Conservation (phyloP, 2,113 vertebrate genomes). For the Desmodus rotundus region DNA sequence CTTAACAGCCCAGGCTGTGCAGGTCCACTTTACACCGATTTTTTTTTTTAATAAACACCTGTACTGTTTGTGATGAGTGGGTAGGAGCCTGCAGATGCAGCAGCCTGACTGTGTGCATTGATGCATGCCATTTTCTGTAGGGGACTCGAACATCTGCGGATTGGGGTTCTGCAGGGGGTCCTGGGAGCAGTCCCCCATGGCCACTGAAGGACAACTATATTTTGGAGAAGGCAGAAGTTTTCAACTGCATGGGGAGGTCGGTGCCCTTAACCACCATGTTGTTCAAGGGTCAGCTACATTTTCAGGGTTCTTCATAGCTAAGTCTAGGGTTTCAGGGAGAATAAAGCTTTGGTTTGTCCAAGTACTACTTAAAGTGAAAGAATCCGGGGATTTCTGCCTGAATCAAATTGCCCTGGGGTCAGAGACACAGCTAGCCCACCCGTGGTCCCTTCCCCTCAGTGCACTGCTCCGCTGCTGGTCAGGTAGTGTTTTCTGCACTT, state of each 20-base stretch:
- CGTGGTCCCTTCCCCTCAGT: fast-evolving
- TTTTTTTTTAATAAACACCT: background rate
- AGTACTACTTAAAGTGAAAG: background rate
- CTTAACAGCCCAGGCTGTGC: background rate
- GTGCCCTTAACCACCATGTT: background rate
- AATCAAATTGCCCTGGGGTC: background rate
- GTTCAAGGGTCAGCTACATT: background rate
- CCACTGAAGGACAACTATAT: background rate
- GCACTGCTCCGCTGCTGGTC: background rate
- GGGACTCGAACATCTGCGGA: too few species aligned
- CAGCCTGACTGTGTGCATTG: background rate
- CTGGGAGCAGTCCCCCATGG: background rate
- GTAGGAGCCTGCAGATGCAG: background rate
- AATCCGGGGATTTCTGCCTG: background rate
- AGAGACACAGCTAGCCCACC: background rate
- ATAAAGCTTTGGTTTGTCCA: background rate
- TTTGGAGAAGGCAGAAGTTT: background rate
- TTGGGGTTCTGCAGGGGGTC: background rate
- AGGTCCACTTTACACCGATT: too few species aligned
- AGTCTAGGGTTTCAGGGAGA: background rate
- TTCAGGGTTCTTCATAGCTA: background rate
- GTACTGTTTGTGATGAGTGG: background rate
- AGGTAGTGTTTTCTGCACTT: background rate
- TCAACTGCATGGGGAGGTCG: background rate
- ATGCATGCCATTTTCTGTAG: background rate